phyloP scores from a whole-genome alignment of 2,888 invertebrate genomes.

The Osedax fenrisi region DNA sequence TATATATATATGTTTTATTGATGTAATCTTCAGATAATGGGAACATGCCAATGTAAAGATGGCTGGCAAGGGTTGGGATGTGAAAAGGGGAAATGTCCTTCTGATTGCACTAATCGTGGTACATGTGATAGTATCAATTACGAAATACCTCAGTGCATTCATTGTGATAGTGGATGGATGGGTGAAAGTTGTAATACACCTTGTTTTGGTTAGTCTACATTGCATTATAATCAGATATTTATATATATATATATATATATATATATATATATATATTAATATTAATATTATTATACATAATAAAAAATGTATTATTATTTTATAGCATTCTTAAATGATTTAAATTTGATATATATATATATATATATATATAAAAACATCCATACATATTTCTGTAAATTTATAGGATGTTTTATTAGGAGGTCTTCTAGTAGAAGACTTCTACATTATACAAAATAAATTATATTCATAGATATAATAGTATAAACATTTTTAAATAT shows the following conservation, averaged over 20 bases:
- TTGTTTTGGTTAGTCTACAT: constrained; percentile 36
- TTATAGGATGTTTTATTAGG: too few species aligned
- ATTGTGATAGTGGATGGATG: constrained; percentile 41
- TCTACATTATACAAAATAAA: too few species aligned
- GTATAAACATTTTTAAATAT: too few species aligned
- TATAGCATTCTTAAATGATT: neutral
- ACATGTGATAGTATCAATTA: constrained; percentile 31
- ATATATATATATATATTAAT: neutral
- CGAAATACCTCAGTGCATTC: constrained; percentile 37
- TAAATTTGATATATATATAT: too few species aligned
- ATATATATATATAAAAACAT: too few species aligned
- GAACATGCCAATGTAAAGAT: constrained; percentile 35
- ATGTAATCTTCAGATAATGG: neutral
- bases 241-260: neutral
- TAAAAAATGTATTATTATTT: neutral
- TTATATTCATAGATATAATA: too few species aligned
- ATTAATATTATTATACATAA: neutral
- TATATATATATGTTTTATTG: too few species aligned
- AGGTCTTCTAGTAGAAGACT: too few species aligned
- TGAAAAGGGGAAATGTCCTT: constrained; percentile 35
- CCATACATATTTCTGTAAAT: too few species aligned
- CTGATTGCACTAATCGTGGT: constrained; percentile 38
- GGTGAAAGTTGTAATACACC: constrained; percentile 38
- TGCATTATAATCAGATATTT: neutral
- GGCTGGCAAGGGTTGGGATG: constrained; percentile 36